Conservation (phyloP, 1,140 invertebrate genomes). For the Dinoponera quadriceps region DNA sequence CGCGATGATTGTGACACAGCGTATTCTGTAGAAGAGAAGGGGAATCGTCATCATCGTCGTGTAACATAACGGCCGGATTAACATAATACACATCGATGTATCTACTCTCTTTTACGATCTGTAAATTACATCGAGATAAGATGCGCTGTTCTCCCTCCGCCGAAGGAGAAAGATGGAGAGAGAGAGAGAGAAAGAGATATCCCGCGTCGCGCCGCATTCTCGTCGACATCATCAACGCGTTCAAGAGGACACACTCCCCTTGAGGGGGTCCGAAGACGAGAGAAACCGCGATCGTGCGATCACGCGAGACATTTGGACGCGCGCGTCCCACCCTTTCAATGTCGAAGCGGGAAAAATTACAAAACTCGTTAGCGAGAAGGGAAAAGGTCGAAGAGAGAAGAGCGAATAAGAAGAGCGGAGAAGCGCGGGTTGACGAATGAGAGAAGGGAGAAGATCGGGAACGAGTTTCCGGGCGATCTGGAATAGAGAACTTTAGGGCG, state of each 20-base stretch:
- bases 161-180: background rate
- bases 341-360: slow-evolving; percentile 69
- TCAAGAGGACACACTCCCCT: slow-evolving; percentile 4
- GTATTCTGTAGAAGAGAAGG: background rate
- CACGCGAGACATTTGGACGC: slow-evolving; percentile 28
- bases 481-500: slow-evolving; percentile 50
- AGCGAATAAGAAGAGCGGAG: background rate
- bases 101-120: slow-evolving; percentile 20
- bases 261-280: slow-evolving; percentile 14
- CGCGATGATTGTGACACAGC: slow-evolving; percentile 26
- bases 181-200: too few relatives aligned
- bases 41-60: slow-evolving; percentile 15
- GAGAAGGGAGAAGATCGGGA: background rate
- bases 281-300: slow-evolving; percentile 4
- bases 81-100: slow-evolving; percentile 2
- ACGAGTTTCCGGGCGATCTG: slow-evolving; percentile 56
- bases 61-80: slow-evolving; percentile 41
- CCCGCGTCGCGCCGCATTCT: slow-evolving; percentile 9
- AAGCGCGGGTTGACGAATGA: background rate
- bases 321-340: slow-evolving; percentile 38
- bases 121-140: slow-evolving; percentile 39
- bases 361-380: slow-evolving; percentile 68
- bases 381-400: slow-evolving; percentile 18
- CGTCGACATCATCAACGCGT: background rate
- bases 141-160: slow-evolving; percentile 8